Evolutionary conservation across 2,888 invertebrate genomes (phyloP).

Genomic region (Euclidia mi): DNA sequence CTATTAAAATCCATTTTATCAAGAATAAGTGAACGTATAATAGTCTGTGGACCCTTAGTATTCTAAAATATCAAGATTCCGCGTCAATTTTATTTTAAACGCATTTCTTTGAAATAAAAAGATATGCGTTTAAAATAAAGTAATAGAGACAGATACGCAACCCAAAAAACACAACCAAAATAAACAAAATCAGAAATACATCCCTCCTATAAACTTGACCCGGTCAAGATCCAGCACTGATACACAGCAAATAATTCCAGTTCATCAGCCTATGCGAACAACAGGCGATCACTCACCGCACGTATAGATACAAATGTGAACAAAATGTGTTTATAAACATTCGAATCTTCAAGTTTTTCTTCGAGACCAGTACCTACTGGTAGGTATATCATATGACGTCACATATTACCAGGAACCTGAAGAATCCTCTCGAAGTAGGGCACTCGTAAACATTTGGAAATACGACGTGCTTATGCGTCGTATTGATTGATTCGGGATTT

Average conservation of each 20-base stretch:
- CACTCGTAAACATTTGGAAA: conserved; percentile 44
- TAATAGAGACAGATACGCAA: no score
- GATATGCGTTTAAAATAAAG: no score
- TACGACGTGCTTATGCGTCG: conserved; percentile 20
- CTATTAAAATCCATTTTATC: no score
- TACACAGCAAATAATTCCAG: neutral
- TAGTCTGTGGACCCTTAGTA: no score
- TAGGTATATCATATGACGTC: conserved; percentile 8
- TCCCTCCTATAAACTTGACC: neutral
- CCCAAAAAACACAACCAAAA: no score
- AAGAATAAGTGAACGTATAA: no score
- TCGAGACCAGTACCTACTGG: no score
- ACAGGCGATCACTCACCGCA: conserved; percentile 17
- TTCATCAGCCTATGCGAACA: conserved; percentile 12
- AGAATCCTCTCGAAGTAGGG: conserved; percentile 23
- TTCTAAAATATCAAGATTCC: no score
- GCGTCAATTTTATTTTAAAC: no score
- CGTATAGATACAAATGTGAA: conserved; percentile 12
- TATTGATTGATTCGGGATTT: conserved; percentile 38
- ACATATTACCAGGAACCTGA: conserved; percentile 22
- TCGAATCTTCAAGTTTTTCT: conserved; percentile 12
- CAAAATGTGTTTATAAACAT: conserved; percentile 19
- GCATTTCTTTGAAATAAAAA: no score
- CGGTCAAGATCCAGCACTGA: neutral
- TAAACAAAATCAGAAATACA: neutral